Evolutionary conservation across 2,888 invertebrate species (phyloP), one percentile per base, ranked within the genome.

Genomic region (Temnothorax unifasciatus): DNA sequence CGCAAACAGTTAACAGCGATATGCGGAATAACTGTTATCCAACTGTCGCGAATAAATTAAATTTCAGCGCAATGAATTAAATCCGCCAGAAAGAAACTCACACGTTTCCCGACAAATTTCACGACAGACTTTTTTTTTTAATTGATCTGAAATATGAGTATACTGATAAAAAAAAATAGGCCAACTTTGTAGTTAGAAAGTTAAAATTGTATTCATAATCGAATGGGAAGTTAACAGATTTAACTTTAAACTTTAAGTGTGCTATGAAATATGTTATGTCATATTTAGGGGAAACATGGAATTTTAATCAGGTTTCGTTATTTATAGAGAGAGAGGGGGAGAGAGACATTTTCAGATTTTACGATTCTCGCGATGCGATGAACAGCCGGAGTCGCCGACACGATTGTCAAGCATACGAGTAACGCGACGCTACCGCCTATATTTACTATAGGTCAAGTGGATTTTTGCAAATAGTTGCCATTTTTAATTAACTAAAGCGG

Each of bases 401-500:
- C 18, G 38, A 52, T 44, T n/a, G 15, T 68, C 77, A 29, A 44
- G 13, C 47, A 38, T 57, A 69, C 21, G 13, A 79, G 47, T 41
- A 69, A 69, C 69, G 69, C 13, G 64, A 76, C 41, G n/a, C 25
- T 66, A 38, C 1, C 9, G 34, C 47, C 69, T 38, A 59, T 79
- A 79, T 79, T 79, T 79, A 71, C 47, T n/a, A 18, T 79, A 71
- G 79, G 79, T 79, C 79, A 79, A 79, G 71, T 79, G 79, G 71
- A 61, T 34, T 79, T 79, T 25, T 59, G 71, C 71, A 79, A 79
- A 71, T 59, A 59, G 59, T 64, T 66, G 77, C 66, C 29, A 66
- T 79, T 79, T 79, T 79, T 79, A 79, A 79, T 79, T 61, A 79
- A 79, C 79, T 79, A 79, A 79, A 69, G 71, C 69, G 71, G 69